phyloP scores from a whole-genome alignment of 30 jellyfish, hydroid and myxozoan species.

The Turritopsis rubra region DNA sequence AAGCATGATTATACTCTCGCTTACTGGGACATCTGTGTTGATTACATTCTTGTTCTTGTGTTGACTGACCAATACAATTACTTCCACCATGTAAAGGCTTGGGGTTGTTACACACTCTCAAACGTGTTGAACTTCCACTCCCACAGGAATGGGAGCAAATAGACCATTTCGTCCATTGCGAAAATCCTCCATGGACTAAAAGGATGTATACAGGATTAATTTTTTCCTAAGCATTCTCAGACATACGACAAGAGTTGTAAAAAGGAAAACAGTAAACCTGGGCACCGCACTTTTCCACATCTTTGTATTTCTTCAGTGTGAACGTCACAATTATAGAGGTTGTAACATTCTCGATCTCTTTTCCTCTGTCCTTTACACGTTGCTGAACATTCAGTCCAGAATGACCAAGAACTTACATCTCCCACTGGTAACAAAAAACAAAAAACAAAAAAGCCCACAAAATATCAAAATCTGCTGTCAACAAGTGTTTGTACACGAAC shows the following conservation, averaged over 20 bases:
- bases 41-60: not conserved
- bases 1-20: no score
- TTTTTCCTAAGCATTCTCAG: no score
- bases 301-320: not conserved
- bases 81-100: not conserved
- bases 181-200: conserved; percentile 23
- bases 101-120: conserved; percentile 3
- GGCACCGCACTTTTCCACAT: not conserved
- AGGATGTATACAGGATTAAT: not conserved
- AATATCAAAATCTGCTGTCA: no score
- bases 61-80: not conserved
- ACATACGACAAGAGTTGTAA: no score
- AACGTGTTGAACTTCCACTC: not conserved
- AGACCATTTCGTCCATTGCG: conserved; percentile 16
- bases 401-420: not conserved
- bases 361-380: not conserved
- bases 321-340: not conserved
- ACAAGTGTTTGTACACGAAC: no score
- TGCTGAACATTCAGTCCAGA: not conserved
- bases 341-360: not conserved
- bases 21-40: conserved; percentile 16
- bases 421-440: not conserved
- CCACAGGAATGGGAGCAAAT: not conserved
- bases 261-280: not conserved
- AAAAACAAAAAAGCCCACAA: not conserved